Base-by-base conservation (phyloP, 2,113 vertebrate genomes). In the Stictonetta naevosa region DNA sequence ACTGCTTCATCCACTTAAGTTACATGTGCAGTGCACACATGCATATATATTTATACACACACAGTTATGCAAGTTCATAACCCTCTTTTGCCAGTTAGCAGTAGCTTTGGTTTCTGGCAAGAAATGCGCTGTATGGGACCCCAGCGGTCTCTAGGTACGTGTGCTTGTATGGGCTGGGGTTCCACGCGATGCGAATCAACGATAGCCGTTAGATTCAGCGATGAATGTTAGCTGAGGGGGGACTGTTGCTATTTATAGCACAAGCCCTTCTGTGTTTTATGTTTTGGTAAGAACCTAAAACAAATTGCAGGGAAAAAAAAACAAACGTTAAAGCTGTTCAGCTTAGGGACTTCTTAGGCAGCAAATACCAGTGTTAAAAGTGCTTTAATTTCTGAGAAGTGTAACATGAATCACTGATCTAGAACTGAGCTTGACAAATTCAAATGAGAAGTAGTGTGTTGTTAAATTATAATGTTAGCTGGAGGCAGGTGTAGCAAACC, bases 281-380 rank as follows among this genome's bases (percentile, higher is more conserved):
- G 80, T 93, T 97, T 95, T 92, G 80, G 73, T 93, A 92, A 93
- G 73, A 92, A 66, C 81, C 36, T 85, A 62, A 93, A 96, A 96
- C 86, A 94, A 94, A 84, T 93, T 60, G 36, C 1, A 1, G 21
- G n/a, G 5, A 5, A 13, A 4, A 4, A n/a, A 21, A 46, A 46
- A 44, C 36, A 80, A 76, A 34, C 34, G 66, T 84, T 91, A 53
- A 69, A 84, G n/a, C 38, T 89, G 12, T 50, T 96, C 76, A 26
- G 52, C 21, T 38, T 11, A 88, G 67, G 55, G 77, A 36, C 33
- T 91, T 64, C 62, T 60, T 48, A 91, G 67, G 78, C 50, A 86
- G 87, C 92, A 96, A 89, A 83, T 46, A 34, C 17, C 22, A 8
- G 6, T 36, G 40, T 75, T 91, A 18, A 62, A 91, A 88, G 48